Evolutionary conservation across 1,140 invertebrate species (phyloP).

Genomic region (Megalonaias nervosa): DNA sequence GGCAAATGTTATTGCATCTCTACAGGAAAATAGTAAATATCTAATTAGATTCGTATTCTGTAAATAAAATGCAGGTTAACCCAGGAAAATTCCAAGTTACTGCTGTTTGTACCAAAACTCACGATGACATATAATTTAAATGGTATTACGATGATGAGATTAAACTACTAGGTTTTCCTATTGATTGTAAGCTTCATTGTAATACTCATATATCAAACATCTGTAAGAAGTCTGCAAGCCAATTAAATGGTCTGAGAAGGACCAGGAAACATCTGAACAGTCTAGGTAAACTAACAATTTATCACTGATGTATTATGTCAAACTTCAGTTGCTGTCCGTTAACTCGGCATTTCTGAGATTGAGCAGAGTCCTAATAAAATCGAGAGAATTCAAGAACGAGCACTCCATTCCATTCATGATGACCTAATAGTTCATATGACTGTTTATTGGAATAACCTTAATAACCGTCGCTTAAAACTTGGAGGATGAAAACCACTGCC

Average conservation of each 20-base stretch:
- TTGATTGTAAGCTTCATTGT: conserved; percentile 33
- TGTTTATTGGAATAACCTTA: not conserved
- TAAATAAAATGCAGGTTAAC: conserved; percentile 17
- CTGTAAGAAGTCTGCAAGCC: conserved; percentile 22
- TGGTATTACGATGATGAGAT: conserved; percentile 26
- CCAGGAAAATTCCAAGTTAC: conserved; percentile 29
- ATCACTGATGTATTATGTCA: conserved; percentile 30
- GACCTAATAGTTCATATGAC: not conserved
- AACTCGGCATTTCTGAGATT: not conserved
- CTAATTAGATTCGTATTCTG: conserved; percentile 1
- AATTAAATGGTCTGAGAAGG: conserved; percentile 8
- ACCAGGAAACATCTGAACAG: too few relatives aligned
- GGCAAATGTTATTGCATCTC: not conserved
- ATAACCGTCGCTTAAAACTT: conserved; percentile 2
- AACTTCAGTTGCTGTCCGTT: conserved; percentile 25
- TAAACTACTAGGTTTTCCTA: conserved; percentile 25
- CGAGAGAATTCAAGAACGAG: not conserved
- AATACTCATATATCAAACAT: conserved; percentile 20
- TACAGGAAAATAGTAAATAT: not conserved
- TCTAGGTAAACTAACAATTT: not conserved
- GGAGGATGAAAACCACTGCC: not conserved
- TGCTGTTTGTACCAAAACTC: conserved; percentile 1
- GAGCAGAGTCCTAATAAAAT: conserved; percentile 10
- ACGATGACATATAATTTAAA: conserved; percentile 2
- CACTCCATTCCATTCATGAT: not conserved